These are phyloP conservation scores for Gymnobelideus leadbeateri DNA, from an alignment of 2,113 vertebrate genomes.

Conservation along the genomic window DNA sequence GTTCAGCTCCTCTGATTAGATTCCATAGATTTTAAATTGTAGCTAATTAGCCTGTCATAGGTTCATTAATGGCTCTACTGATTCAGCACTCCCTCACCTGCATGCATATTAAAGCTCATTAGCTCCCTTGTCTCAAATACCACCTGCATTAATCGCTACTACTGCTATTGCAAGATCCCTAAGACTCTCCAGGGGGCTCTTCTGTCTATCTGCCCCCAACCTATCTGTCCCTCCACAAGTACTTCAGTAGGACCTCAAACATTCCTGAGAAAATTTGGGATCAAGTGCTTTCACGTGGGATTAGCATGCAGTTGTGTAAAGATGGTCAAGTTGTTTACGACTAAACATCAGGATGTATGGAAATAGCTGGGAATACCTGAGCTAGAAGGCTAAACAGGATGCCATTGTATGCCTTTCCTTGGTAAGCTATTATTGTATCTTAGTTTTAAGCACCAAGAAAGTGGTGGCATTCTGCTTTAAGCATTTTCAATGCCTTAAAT, in stretches of 20 bases:
- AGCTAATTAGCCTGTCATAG: conserved; percentile 99
- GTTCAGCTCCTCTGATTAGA: conserved; percentile 97
- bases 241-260: conserved; percentile 75
- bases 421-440: conserved; percentile 65
- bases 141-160: conserved; percentile 98
- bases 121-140: conserved; percentile 98
- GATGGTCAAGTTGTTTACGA: conserved; percentile 84
- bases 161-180: conserved; percentile 82
- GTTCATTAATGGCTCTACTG: conserved; percentile 99
- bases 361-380: conserved; percentile 85
- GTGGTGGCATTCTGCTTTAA: conserved; percentile 29
- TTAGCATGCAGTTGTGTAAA: conserved; percentile 81
- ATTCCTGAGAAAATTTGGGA: conserved; percentile 59
- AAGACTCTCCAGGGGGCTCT: conserved; percentile 89
- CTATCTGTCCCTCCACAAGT: conserved; percentile 79
- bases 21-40: conserved; percentile 99
- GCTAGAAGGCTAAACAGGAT: conserved; percentile 76
- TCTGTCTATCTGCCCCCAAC: conserved; percentile 86
- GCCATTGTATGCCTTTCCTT: conserved; percentile 65
- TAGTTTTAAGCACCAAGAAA: conserved; percentile 47
- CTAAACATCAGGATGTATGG: conserved; percentile 85
- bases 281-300: conserved; percentile 53
- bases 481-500: conserved; percentile 25
- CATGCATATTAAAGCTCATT: conserved; percentile 99
- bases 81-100: conserved; percentile 98